Evolutionary conservation across 2,113 vertebrate species (phyloP).

Genomic region (Equus quagga): DNA sequence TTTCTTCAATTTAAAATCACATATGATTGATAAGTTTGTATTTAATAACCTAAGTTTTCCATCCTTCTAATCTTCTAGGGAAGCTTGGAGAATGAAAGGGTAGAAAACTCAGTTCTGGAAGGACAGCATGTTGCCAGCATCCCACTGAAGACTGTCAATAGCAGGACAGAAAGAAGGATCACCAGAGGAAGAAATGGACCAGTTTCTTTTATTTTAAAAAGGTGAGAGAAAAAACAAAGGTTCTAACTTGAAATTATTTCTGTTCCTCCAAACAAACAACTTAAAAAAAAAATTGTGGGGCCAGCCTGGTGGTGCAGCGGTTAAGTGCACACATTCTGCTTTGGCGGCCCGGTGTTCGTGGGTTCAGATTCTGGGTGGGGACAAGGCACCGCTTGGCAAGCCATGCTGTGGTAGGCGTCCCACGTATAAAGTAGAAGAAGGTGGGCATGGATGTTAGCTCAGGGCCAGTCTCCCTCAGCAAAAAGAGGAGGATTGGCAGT

Average conservation of each 20-base stretch:
- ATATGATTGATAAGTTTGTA: constrained; percentile 18
- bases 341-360: no score
- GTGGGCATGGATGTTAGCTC: no score
- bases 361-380: no score
- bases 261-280: neutral
- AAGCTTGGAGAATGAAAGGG: neutral
- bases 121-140: accelerated
- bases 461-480: no score
- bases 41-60: neutral
- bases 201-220: neutral
- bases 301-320: no score
- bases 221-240: neutral
- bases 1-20: constrained; percentile 58
- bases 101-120: neutral
- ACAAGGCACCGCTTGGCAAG: no score
- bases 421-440: no score
- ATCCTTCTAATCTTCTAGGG: neutral
- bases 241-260: neutral
- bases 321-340: no score
- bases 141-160: neutral
- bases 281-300: neutral
- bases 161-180: neutral
- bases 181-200: neutral
- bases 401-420: no score
- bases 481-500: no score